phyloP scores from a whole-genome alignment of 2,113 vertebrate species.

The Taxidea taxus region DNA sequence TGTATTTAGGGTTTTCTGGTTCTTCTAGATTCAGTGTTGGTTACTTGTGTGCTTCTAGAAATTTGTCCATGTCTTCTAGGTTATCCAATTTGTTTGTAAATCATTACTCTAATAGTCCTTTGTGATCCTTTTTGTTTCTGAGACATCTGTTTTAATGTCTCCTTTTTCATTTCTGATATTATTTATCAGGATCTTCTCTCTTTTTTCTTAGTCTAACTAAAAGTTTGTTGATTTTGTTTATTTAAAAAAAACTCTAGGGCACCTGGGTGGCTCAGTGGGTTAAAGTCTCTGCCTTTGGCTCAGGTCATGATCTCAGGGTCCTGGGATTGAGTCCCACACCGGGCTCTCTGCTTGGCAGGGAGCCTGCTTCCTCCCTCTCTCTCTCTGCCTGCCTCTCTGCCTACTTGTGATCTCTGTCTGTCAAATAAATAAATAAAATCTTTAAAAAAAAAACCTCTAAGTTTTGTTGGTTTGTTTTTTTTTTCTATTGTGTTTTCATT shows the following conservation, averaged over 20 bases:
- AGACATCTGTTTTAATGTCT: neutral
- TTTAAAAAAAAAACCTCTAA: neutral
- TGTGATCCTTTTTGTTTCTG: neutral
- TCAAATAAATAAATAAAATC: no score
- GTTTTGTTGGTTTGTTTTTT: neutral
- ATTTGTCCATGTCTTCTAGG: neutral
- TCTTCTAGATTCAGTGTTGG: neutral
- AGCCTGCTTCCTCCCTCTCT: no score
- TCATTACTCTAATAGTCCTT: neutral
- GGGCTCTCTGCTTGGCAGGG: no score
- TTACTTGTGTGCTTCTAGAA: neutral
- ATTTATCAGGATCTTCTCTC: neutral
- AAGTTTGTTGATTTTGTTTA: neutral
- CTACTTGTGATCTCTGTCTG: no score
- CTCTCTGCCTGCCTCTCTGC: no score
- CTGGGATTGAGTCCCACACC: no score
- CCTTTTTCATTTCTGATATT: neutral
- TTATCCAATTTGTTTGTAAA: neutral
- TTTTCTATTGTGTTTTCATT: neutral
- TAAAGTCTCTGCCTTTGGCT: no score
- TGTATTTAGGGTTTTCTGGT: neutral
- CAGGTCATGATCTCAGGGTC: no score
- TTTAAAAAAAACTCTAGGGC: neutral
- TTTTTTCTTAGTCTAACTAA: neutral
- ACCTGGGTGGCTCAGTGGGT: no score